These are phyloP conservation scores for Plestiodon gilberti DNA, from an alignment of 2,113 vertebrate genomes.

Conservation along the genomic window DNA sequence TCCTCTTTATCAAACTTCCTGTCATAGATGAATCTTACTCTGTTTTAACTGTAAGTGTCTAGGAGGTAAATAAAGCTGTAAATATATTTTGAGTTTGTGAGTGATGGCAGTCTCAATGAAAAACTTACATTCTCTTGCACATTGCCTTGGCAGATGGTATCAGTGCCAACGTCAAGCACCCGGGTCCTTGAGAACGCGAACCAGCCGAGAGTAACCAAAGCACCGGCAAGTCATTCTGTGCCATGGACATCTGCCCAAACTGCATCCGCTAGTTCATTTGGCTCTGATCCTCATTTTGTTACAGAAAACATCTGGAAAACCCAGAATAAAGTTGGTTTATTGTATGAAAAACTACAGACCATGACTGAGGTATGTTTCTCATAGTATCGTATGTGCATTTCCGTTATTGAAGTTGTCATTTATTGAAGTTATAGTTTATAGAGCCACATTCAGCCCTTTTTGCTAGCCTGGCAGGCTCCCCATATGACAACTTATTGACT, in stretches of 20 bases:
- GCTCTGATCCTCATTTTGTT: constrained; percentile 79
- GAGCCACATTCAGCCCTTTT: not conserved
- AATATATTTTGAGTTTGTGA: not conserved
- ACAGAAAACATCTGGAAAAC: constrained; percentile 78
- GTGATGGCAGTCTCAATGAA: not conserved
- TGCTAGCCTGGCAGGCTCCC: not conserved
- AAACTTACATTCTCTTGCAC: not conserved
- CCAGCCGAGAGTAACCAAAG: constrained; percentile 58
- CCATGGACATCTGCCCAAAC: constrained; percentile 68
- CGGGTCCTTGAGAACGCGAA: constrained; percentile 41
- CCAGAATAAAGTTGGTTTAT: constrained; percentile 76
- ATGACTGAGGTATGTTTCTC: constrained; percentile 78
- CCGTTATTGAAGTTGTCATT: not conserved
- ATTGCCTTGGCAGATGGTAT: constrained; percentile 49
- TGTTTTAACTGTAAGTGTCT: not conserved
- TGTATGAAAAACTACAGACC: constrained; percentile 74
- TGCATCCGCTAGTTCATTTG: constrained; percentile 36
- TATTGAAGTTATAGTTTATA: not conserved
- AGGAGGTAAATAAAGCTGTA: not conserved
- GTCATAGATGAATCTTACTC: not conserved
- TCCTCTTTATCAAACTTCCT: not conserved
- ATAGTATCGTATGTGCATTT: not conserved
- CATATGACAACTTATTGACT: not conserved
- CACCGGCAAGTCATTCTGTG: constrained; percentile 68
- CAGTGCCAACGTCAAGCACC: constrained; percentile 6